phyloP scores from a whole-genome alignment of 2,797 vertebrate species.

The Gobio occitaniae region DNA sequence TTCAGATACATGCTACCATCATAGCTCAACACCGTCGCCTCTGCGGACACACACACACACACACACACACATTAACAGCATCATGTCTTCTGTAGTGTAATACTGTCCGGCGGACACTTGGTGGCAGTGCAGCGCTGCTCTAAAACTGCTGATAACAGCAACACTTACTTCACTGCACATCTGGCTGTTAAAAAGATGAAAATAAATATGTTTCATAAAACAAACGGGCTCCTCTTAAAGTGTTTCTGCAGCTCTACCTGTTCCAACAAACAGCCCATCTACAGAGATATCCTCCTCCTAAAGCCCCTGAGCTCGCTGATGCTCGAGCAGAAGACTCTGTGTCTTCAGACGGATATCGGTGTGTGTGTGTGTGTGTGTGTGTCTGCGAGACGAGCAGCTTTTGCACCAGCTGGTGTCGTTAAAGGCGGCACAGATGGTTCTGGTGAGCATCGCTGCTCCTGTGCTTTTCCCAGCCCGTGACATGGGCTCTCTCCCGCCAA shows the following conservation, averaged over 20 bases:
- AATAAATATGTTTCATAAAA: constrained; percentile 22
- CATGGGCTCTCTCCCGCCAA: constrained; percentile 20
- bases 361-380: background rate
- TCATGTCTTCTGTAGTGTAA: background rate
- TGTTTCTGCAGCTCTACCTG: background rate
- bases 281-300: background rate
- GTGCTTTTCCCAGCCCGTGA: constrained; percentile 36
- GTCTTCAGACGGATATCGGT: background rate
- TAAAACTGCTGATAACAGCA: background rate
- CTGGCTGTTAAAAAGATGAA: constrained; percentile 15
- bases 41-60: constrained; percentile 67
- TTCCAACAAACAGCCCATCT: background rate
- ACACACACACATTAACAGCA: background rate
- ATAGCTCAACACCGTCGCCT: constrained; percentile 93
- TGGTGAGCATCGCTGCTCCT: constrained; percentile 61
- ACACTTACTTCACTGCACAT: background rate
- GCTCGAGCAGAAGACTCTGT: background rate
- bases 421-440: constrained; percentile 70
- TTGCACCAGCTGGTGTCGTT: constrained; percentile 58
- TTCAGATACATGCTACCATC: constrained; percentile 98
- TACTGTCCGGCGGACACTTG: constrained; percentile 58
- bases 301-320: background rate
- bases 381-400: constrained; percentile 27
- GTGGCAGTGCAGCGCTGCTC: constrained; percentile 68
- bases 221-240: background rate